A percentile compares a stretch with the other conserved stretches of the same genome.
Conservation (phyloP, 2,797 vertebrate species). For the Paguma larvata region DNA sequence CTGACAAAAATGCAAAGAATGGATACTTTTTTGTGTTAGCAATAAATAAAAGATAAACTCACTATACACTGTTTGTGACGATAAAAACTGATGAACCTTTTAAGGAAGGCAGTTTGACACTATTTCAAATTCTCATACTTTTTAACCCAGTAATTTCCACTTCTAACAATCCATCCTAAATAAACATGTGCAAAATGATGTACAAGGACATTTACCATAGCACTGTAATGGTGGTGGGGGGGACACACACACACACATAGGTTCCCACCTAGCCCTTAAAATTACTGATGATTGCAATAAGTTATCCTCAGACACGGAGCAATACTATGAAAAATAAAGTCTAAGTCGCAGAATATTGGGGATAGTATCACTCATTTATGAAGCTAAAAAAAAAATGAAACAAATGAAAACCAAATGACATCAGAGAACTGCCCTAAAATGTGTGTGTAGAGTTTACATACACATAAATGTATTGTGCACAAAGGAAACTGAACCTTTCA, state of each 20-base stretch:
- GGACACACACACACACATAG: background rate
- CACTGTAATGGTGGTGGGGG: background rate
- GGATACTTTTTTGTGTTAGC: background rate
- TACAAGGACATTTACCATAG: conserved; percentile 22
- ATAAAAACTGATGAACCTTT: background rate
- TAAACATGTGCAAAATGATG: background rate
- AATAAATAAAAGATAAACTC: conserved; percentile 15
- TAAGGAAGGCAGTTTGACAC: background rate
- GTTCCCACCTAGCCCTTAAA: background rate
- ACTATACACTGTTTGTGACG: background rate
- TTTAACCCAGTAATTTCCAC: background rate
- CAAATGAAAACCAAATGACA: background rate
- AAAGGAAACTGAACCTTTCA: background rate
- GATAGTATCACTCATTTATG: background rate
- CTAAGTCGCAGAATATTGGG: background rate
- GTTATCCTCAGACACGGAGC: background rate
- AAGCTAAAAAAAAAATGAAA: background rate
- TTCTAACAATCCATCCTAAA: background rate
- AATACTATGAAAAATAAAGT: background rate
- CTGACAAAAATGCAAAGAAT: background rate
- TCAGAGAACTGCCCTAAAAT: background rate
- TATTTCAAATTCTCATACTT: background rate
- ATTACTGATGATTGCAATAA: background rate
- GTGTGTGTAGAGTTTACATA: background rate
- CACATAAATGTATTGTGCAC: background rate